phyloP scores from a whole-genome alignment of 2,888 invertebrate genomes.

The Nomada lathburiana region DNA sequence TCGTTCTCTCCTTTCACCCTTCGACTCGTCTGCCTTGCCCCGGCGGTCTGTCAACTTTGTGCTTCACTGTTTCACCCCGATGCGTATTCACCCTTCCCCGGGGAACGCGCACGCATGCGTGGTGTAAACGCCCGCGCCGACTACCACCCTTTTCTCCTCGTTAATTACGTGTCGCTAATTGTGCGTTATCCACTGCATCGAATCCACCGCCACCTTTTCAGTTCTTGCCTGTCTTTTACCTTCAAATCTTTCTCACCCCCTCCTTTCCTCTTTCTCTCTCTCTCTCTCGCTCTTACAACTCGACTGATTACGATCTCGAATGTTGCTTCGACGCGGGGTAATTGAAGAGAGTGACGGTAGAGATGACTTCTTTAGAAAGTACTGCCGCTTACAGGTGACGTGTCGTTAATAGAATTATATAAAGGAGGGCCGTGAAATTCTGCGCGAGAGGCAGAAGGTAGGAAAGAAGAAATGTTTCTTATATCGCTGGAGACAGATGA shows the following conservation, averaged over 20 bases:
- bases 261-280: neutral
- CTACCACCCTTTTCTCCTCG: slow-evolving; percentile 42
- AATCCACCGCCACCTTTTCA: slow-evolving; percentile 52
- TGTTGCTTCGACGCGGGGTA: slow-evolving; percentile 11
- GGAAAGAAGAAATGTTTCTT: neutral
- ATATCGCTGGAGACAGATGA: neutral
- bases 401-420: neutral
- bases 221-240: slow-evolving; percentile 14
- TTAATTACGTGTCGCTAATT: slow-evolving; percentile 66
- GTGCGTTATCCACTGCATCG: slow-evolving; percentile 60
- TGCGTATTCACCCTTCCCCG: slow-evolving; percentile 17
- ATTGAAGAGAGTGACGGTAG: neutral
- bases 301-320: slow-evolving; percentile 29
- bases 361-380: slow-evolving; percentile 7
- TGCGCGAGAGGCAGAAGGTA: too few relatives aligned
- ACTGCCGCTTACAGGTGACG: neutral
- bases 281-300: neutral
- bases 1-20: slow-evolving; percentile 44
- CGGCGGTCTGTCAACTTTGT: slow-evolving; percentile 53
- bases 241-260: neutral
- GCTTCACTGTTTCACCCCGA: slow-evolving; percentile 33
- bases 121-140: slow-evolving; percentile 30
- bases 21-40: slow-evolving; percentile 41
- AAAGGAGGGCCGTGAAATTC: neutral
- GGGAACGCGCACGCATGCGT: slow-evolving; percentile 30